Evolutionary conservation across 2,797 vertebrate genomes (phyloP).

Genomic region (Tenualosa thibaudeaui): DNA sequence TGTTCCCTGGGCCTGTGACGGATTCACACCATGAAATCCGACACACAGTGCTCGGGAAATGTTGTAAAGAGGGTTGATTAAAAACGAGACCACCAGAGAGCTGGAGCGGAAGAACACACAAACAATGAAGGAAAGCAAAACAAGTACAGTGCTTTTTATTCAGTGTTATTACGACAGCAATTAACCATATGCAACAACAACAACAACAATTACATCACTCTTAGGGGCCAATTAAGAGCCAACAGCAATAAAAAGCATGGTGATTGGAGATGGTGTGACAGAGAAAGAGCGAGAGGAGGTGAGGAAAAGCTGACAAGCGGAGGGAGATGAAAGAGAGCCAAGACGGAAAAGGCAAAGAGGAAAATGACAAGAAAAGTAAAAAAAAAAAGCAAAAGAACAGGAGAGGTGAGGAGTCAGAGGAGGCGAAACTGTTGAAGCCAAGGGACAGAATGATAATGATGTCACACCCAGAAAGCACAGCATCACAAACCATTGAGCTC

Average conservation of each 20-base stretch:
- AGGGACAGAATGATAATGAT: slow-evolving; percentile 18
- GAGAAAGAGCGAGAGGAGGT: background rate
- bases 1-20: background rate
- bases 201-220: slow-evolving; percentile 31
- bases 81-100: slow-evolving; percentile 7
- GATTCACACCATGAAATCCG: background rate
- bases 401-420: background rate
- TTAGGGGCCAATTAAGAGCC: slow-evolving; percentile 44
- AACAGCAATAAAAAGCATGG: slow-evolving; percentile 11
- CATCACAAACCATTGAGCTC: slow-evolving; percentile 4
- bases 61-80: slow-evolving; percentile 28
- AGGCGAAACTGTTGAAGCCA: background rate
- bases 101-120: background rate
- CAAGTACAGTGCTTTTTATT: background rate
- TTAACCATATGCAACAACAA: slow-evolving; percentile 37
- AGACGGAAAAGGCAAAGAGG: background rate
- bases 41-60: background rate
- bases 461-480: slow-evolving; percentile 16
- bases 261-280: background rate
- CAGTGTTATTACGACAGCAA: background rate
- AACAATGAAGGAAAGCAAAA: slow-evolving; percentile 11
- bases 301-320: background rate
- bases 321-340: background rate
- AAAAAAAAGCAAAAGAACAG: background rate
- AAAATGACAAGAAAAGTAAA: background rate